Conservation (phyloP, 1,140 invertebrate genomes). For the Sarcophaga peregrina region DNA sequence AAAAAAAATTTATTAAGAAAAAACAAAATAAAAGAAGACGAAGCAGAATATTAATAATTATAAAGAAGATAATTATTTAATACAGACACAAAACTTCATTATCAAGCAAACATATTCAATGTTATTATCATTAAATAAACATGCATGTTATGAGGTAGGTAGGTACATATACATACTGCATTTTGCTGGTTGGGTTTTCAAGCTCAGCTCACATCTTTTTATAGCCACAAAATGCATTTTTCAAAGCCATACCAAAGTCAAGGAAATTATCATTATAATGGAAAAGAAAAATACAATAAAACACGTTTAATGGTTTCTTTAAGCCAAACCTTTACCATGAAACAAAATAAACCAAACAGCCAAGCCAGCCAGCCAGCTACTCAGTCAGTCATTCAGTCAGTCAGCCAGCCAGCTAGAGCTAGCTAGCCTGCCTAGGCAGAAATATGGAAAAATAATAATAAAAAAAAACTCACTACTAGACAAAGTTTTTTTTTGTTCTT, state of each 20-base stretch:
- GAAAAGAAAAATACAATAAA: too few relatives aligned
- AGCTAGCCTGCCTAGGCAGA: neutral
- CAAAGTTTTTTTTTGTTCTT: too few relatives aligned
- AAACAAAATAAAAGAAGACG: neutral
- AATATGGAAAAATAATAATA: neutral
- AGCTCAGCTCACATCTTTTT: neutral
- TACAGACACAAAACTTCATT: neutral
- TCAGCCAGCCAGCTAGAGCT: too few relatives aligned
- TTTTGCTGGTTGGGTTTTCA: neutral
- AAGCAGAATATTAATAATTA: neutral
- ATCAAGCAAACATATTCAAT: neutral
- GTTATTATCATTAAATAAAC: neutral
- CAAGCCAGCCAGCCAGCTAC: too few relatives aligned
- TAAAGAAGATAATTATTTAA: neutral
- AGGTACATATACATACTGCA: neutral
- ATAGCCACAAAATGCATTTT: slow-evolving; percentile 16
- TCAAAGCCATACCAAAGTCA: slow-evolving; percentile 26
- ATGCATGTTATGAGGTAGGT: neutral
- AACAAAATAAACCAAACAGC: neutral
- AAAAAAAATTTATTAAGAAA: neutral
- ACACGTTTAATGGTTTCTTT: neutral
- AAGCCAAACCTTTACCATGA: slow-evolving; percentile 15
- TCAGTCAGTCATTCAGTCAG: too few relatives aligned
- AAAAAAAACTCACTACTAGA: too few relatives aligned
- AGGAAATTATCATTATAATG: slow-evolving; percentile 9